Base-by-base conservation (phyloP, 1,140 invertebrate genomes). In the Drosophila simulans region DNA sequence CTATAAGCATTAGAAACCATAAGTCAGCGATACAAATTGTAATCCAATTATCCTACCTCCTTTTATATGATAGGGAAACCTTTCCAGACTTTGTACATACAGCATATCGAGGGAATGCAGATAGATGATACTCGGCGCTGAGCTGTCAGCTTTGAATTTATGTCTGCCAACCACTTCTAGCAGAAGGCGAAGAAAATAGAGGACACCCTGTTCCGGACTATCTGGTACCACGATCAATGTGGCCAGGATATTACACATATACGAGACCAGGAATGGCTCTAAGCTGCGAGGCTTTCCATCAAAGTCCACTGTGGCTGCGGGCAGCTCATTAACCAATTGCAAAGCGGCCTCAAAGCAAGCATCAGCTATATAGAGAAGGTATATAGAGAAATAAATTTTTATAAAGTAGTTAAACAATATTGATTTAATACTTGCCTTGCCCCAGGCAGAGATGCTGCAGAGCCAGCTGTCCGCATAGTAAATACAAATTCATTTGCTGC, bases 311-410 rank as follows among this genome's bases (percentile, higher is more conserved):
- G 93, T 94, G n/a, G 94, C 94, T 58, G 94, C 94, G 1, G 96
- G 96, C 79, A 98, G 93, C 77, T 98, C 97, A 5, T 95, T 94
- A 45, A 98, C 94, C 17, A 97, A 92, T 49, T 94, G 95, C 10
- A 99, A 94, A 0, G 97, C 95, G 42, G 97, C 96, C 93, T 98
- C 98, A 57, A 99, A 96, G 91, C 97, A 98, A 2, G 97, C 97
- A 94, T 99, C 98, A 58, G 97, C 97, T 98, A 35, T 13, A n/a
- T n/a, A n/a, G n/a, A n/a, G n/a, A n/a, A n/a, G n/a, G n/a, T n/a
- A n/a, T 0, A 7, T 1, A 15, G 17, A 22, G 42, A 90, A 58
- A 92, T 93, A 10, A 76, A 43, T 59, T 49, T 53, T 17, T n/a
- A 45, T 15, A 17, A 48, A 49, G 12, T 35, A 7, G n/a, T 10